Percentiles rank a stretch among this genome's conserved stretches.
phyloP scores from a whole-genome alignment of 2,797 vertebrate genomes.

The Sebastes glaucus region DNA sequence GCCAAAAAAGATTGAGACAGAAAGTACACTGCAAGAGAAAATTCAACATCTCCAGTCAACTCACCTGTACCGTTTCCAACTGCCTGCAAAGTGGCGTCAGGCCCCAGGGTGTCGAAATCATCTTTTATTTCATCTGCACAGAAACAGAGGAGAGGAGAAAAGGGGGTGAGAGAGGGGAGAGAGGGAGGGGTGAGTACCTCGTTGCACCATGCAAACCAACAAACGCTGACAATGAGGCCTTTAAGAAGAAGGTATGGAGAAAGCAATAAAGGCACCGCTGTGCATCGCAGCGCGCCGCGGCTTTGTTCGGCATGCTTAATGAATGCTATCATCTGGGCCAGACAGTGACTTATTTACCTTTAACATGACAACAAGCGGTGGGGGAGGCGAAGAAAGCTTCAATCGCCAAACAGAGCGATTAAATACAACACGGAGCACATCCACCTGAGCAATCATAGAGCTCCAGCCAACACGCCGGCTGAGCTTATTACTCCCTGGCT shows the following conservation, averaged over 20 bases:
- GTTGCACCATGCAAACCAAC: slow-evolving; percentile 48
- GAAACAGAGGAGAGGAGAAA: slow-evolving; percentile 32
- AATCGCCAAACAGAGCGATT: slow-evolving; percentile 77
- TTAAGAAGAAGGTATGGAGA: slow-evolving; percentile 68
- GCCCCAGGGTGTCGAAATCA: slow-evolving; percentile 95
- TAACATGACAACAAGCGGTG: slow-evolving; percentile 84
- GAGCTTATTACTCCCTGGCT: slow-evolving; percentile 73
- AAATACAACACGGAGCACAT: slow-evolving; percentile 71
- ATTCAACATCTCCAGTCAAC: slow-evolving; percentile 29
- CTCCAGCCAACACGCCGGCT: slow-evolving; percentile 68
- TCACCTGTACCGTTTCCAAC: slow-evolving; percentile 97
- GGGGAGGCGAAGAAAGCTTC: slow-evolving; percentile 64
- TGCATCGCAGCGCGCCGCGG: slow-evolving; percentile 63
- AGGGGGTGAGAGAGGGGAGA: background rate
- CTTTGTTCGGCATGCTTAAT: slow-evolving; percentile 85
- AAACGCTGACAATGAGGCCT: slow-evolving; percentile 55
- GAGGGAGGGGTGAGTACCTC: slow-evolving; percentile 53
- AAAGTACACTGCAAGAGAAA: background rate
- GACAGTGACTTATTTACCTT: slow-evolving; percentile 91
- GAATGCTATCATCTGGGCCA: slow-evolving; percentile 84
- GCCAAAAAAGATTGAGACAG: background rate
- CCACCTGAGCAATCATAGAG: slow-evolving; percentile 82
- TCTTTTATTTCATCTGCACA: slow-evolving; percentile 97
- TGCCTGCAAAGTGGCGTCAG: slow-evolving; percentile 90
- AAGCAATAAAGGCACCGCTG: slow-evolving; percentile 70